These are phyloP conservation scores for Osmerus eperlanus DNA, from an alignment of 2,113 vertebrate species.

Conservation along the genomic window DNA sequence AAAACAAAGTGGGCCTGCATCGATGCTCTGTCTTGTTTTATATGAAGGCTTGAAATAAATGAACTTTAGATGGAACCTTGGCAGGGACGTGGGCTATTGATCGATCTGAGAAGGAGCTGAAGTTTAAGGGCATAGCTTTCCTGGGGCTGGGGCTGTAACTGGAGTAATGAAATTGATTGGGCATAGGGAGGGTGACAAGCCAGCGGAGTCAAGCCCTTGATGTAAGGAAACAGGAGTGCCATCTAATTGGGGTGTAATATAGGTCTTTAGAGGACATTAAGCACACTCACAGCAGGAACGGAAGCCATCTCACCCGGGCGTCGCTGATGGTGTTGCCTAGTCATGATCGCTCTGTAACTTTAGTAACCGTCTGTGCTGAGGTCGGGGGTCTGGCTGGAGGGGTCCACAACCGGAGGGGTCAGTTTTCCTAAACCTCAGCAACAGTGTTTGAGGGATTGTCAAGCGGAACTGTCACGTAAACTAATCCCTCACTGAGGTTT, in stretches of 20 bases:
- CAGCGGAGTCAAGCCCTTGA: conserved; percentile 82
- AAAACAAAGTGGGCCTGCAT: conserved; percentile 78
- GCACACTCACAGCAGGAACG: conserved; percentile 64
- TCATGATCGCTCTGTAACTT: conserved; percentile 64
- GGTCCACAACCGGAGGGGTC: too few species aligned
- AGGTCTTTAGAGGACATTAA: conserved; percentile 83
- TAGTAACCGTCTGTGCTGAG: conserved; percentile 15
- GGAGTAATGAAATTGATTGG: conserved; percentile 86
- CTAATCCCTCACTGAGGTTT: too few species aligned
- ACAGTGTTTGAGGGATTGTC: too few species aligned
- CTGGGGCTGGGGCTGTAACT: conserved; percentile 75
- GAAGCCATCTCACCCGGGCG: conserved; percentile 61
- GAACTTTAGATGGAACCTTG: conserved; percentile 85
- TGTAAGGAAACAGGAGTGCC: conserved; percentile 84
- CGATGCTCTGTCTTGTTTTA: conserved; percentile 82
- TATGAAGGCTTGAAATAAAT: conserved; percentile 82
- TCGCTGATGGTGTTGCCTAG: conserved; percentile 60
- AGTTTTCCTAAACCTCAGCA: too few species aligned
- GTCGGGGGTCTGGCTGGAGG: conserved; percentile 58
- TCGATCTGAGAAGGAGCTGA: conserved; percentile 76
- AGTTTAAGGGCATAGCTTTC: conserved; percentile 82
- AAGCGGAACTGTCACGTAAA: too few species aligned
- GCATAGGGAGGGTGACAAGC: conserved; percentile 79
- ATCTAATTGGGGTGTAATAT: conserved; percentile 84
- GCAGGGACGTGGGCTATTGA: conserved; percentile 76